Conservation (phyloP, 2,113 vertebrate species). For the Cyanistes caeruleus region DNA sequence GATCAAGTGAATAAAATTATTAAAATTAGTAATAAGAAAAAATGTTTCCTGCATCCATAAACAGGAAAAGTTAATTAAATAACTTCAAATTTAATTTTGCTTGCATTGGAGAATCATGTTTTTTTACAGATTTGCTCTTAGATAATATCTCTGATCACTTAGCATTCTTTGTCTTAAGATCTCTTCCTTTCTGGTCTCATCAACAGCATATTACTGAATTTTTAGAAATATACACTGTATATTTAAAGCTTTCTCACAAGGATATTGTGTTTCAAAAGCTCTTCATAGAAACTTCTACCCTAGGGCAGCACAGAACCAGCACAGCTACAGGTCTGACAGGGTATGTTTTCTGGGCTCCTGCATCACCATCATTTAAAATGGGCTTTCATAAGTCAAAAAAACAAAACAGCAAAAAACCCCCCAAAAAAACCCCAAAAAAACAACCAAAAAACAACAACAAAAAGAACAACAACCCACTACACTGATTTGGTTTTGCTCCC, state of each 20-base stretch:
- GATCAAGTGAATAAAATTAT: neutral
- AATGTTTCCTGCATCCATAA: neutral
- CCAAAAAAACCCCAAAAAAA: too few species aligned
- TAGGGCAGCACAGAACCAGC: neutral
- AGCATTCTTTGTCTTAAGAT: neutral
- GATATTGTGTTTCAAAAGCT: neutral
- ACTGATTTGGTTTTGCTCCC: neutral
- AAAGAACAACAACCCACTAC: fast-evolving
- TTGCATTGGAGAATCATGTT: neutral
- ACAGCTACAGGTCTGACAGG: neutral
- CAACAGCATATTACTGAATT: neutral
- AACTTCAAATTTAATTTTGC: neutral
- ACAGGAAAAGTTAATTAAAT: neutral
- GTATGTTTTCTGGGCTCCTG: neutral
- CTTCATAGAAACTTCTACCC: neutral
- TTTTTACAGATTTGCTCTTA: neutral
- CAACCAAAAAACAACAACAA: too few species aligned
- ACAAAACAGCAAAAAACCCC: too few species aligned
- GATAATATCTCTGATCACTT: neutral
- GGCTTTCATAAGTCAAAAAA: neutral
- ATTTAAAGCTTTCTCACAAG: neutral
- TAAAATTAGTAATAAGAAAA: neutral
- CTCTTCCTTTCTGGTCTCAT: neutral
- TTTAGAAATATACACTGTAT: neutral
- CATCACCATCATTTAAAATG: neutral